Evolutionary conservation across 2,113 vertebrate genomes (phyloP), one percentile per base, ranked within the genome.

Genomic region (Anolis sagrei): DNA sequence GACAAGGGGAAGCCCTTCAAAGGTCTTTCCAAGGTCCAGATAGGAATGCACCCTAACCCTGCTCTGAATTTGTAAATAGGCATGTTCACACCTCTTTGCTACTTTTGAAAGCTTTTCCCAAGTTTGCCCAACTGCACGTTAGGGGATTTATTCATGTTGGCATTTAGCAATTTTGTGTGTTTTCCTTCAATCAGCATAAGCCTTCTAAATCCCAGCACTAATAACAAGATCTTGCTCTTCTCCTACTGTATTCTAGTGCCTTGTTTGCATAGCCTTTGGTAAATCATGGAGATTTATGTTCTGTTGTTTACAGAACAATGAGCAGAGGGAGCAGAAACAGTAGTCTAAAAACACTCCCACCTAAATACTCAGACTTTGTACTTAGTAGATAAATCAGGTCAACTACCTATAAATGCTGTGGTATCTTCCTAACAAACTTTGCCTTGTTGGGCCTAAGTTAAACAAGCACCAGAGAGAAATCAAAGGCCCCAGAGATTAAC

Each of bases 101-200:
- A 58, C 87, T 95, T 96, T 94, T 95, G 91, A 95, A 95, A 96
- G 93, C 92, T 83, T 91, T 94, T 93, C 89, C 92, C 89, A 95
- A 86, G 91, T 93, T 92, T 61, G 88, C 93, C 95, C 36, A 96
- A 95, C 96, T 93, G 94, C 89, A 91, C 21, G 72, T 96, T 96
- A 96, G 94, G 90, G 94, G 95, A 96, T 96, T 96, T 94, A 81
- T 92, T 94, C 39, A 44, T 44, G 39, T 95, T 96, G 95, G 95
- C 94, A 94, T 94, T 96, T 95, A 95, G 96, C 95, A 95, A 95
- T 96, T 96, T 95, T 51, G 91, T 96, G 91, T 94, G 95, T 96
- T 94, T 94, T 93, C 90, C 92, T 93, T 95, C 96, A 95, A 95
- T 95, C 48, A 1, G 91, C 92, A 86, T 95, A 95, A 96, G 94